Conservation (phyloP, 2,797 vertebrate genomes). For the Xiphorhynchus erythropygius region DNA sequence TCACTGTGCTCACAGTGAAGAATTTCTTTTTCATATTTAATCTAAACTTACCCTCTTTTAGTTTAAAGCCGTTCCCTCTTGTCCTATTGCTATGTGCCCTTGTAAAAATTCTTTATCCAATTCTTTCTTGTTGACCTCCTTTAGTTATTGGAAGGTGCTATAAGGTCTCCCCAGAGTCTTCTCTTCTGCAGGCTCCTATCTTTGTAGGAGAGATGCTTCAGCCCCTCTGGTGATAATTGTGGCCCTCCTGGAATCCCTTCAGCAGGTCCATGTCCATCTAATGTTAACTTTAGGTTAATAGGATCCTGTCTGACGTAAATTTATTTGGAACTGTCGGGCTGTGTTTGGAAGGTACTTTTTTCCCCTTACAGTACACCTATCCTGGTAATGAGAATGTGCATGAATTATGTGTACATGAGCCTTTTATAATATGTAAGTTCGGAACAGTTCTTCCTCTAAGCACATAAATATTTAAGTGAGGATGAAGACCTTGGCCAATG, state of each 20-base stretch:
- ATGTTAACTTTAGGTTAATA: background rate
- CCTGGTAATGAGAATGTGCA: background rate
- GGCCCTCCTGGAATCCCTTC: background rate
- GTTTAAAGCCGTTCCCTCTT: background rate
- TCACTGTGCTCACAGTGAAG: background rate
- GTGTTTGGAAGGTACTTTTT: background rate
- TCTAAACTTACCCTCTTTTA: background rate
- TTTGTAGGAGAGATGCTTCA: background rate
- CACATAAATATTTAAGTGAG: background rate
- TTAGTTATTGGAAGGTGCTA: background rate
- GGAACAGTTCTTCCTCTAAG: background rate
- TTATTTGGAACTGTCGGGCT: background rate
- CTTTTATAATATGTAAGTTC: background rate
- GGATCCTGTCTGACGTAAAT: background rate
- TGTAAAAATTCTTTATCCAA: background rate
- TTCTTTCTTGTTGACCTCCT: background rate
- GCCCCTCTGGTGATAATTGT: background rate
- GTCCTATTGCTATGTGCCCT: background rate
- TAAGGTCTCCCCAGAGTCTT: background rate
- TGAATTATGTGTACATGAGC: background rate
- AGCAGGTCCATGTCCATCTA: background rate
- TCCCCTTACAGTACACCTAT: accelerated
- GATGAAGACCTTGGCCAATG: background rate
- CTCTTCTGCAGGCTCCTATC: background rate
- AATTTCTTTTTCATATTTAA: background rate